Evolutionary conservation across 2,888 invertebrate species (phyloP).

Genomic region (Exephanes ischioxanthus): DNA sequence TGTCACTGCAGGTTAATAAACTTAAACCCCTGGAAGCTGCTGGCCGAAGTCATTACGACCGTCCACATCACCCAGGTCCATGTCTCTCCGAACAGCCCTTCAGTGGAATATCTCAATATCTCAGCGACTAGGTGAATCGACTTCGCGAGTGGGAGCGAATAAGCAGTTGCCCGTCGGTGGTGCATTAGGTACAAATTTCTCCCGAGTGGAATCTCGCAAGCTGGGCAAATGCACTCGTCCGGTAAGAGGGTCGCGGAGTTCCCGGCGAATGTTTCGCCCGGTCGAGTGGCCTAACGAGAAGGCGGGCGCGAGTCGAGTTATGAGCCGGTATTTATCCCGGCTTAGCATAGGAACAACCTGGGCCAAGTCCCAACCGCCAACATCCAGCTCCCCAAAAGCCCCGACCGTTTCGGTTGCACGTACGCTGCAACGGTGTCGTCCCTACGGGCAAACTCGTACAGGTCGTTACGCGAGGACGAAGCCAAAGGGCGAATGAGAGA

Average conservation of each 20-base stretch:
- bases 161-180: background rate
- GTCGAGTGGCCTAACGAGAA: constrained; percentile 48
- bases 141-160: background rate
- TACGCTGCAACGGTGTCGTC: constrained; percentile 40
- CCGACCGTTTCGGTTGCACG: constrained; percentile 23
- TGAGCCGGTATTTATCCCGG: constrained; percentile 78
- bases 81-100: background rate
- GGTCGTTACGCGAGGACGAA: constrained; percentile 51
- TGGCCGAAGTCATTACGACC: background rate
- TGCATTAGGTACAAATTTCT: constrained; percentile 19
- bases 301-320: constrained; percentile 66
- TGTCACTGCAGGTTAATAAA: background rate
- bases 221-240: constrained; percentile 38
- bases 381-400: constrained; percentile 53
- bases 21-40: too few relatives aligned
- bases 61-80: background rate
- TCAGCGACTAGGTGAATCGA: background rate
- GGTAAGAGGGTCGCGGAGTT: constrained; percentile 14
- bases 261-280: constrained; percentile 26
- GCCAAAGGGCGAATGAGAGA: constrained; percentile 59
- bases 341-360: constrained; percentile 75
- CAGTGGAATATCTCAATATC: background rate
- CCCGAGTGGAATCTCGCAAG: constrained; percentile 28
- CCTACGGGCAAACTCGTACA: constrained; percentile 52
- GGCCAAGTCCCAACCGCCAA: constrained; percentile 66